phyloP scores from a whole-genome alignment of 2,888 invertebrate genomes.

The Autographa gamma region DNA sequence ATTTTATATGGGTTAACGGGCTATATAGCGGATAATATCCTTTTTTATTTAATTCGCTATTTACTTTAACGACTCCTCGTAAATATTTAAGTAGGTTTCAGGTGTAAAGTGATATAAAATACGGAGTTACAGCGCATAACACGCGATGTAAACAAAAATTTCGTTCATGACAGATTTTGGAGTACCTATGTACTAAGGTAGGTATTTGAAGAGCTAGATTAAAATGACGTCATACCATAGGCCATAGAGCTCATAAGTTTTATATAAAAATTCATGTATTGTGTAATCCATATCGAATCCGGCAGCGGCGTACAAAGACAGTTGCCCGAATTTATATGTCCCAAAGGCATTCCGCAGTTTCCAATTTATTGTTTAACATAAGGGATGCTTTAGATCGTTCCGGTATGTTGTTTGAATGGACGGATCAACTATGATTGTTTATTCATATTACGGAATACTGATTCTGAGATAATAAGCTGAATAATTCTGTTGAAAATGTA shows the following conservation, averaged over 20 bases:
- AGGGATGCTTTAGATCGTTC: not conserved
- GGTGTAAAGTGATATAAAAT: not conserved
- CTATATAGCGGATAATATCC: not conserved
- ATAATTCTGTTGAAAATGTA: not conserved
- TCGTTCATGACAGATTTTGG: not conserved
- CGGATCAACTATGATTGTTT: not conserved
- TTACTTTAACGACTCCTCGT: not conserved
- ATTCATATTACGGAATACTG: not conserved
- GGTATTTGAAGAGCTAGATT: not conserved
- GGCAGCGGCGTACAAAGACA: conserved; percentile 6
- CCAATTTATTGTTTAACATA: conserved; percentile 37
- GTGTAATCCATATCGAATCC: not conserved
- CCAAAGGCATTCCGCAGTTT: conserved; percentile 9
- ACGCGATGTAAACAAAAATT: not conserved
- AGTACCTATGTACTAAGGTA: not conserved
- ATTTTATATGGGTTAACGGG: conserved; percentile 7
- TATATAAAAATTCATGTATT: not conserved
- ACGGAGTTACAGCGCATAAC: not conserved
- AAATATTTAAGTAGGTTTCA: not conserved
- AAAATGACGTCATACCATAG: conserved; percentile 13
- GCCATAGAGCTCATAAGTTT: conserved; percentile 7
- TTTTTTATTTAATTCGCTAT: not conserved
- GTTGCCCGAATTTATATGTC: conserved; percentile 18
- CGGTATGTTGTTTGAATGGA: conserved; percentile 1
- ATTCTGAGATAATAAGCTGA: not conserved